phyloP scores from a whole-genome alignment of 2,113 vertebrate species.

The Urocitellus parryii region DNA sequence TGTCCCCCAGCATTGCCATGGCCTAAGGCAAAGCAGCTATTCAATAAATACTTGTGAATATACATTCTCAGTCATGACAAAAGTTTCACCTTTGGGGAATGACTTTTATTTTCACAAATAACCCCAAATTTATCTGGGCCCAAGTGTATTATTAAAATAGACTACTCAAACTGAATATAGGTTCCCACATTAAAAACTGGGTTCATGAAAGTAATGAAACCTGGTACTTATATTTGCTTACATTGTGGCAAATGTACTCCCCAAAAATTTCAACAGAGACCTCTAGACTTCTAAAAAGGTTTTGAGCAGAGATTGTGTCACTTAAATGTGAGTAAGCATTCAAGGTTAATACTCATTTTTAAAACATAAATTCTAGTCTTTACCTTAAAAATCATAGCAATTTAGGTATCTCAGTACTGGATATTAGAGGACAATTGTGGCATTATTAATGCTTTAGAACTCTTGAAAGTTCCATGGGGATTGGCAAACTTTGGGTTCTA shows the following conservation, averaged over 20 bases:
- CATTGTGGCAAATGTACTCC: not conserved
- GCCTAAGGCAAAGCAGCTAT: not conserved
- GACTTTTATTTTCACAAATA: constrained; percentile 14
- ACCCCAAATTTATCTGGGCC: not conserved
- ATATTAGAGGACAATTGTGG: not conserved
- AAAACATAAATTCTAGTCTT: constrained; percentile 21
- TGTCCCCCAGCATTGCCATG: not conserved
- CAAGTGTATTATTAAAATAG: not conserved
- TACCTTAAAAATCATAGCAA: not conserved
- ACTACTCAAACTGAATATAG: not conserved
- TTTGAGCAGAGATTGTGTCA: not conserved
- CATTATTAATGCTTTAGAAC: not conserved
- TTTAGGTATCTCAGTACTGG: not conserved
- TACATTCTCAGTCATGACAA: not conserved
- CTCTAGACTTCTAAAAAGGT: not conserved
- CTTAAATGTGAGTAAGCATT: not conserved
- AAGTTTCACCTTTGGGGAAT: not conserved
- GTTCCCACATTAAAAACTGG: not conserved
- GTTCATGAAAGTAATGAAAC: not conserved
- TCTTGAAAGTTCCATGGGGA: not conserved
- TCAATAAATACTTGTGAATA: not conserved
- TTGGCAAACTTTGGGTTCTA: not conserved
- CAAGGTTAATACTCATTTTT: not conserved
- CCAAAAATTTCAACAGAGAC: not conserved
- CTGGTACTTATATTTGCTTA: not conserved